Base-by-base conservation (phyloP, 2,888 invertebrate species). In the Hedya salicella region DNA sequence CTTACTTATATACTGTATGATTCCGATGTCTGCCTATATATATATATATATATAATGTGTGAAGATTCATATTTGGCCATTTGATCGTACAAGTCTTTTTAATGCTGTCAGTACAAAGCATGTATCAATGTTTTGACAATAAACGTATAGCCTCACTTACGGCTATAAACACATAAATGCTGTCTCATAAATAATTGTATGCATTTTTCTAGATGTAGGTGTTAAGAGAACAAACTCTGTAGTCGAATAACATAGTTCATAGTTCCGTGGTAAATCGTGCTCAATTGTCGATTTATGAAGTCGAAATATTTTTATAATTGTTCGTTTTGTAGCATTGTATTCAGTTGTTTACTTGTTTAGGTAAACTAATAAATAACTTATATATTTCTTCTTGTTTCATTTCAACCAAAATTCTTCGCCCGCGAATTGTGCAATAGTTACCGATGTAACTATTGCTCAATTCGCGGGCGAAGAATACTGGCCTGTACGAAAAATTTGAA, bases 151-250 rank as follows among this genome's bases (percentile, higher is more conserved):
- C 25, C 25, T 25, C 25, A 25, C 25, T 25, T n/a, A n/a, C n/a
- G n/a, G n/a, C n/a, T n/a, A 56, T 42, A 21, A 30, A n/a, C 21
- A 42, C 14, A 9, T 53, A 14, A 21, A 40, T 39, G 32, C 16
- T 44, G 46, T 46, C 53, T 52, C 64, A 52, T 44, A 21, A 46
- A 50, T 56, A 30, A 65, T 42, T 60, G 65, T 66, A 60, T 63
- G 68, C 68, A 68, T 68, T 68, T 68, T 63, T 53, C 54, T 68
- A 64, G 68, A 42, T 39, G 56, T 64, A 68, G 63, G 46, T 52
- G 25, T 62, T 49, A 57, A 52, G 52, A 57, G 56, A 67, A 52
- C 49, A 64, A 64, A 16, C 19, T 50, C 42, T n/a, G 11, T 64
- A 64, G 46, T 39, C 32, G 19, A 57, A 21, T 64, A 64, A 59